Evolutionary conservation across 2,888 invertebrate species (phyloP).

Genomic region (Toxonevra muliebris): DNA sequence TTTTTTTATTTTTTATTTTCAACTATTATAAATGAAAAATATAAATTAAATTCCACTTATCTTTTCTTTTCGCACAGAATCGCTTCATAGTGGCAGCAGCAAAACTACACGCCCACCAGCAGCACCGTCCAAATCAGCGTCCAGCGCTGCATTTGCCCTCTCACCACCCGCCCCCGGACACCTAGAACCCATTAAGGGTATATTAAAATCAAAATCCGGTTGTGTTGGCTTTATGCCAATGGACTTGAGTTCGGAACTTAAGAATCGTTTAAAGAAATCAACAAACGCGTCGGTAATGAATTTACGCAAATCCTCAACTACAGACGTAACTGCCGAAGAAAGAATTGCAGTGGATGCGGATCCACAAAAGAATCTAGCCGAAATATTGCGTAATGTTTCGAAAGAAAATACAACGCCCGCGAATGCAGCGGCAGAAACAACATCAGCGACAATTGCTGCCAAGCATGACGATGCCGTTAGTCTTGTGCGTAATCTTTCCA

Average conservation of each 20-base stretch:
- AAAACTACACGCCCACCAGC: background rate
- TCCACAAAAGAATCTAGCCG: slow-evolving; percentile 56
- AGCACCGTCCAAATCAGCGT: slow-evolving; percentile 32
- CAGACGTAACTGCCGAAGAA: slow-evolving; percentile 45
- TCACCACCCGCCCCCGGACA: slow-evolving; percentile 34
- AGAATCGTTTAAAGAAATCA: slow-evolving; percentile 62
- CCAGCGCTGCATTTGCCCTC: slow-evolving; percentile 32
- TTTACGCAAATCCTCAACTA: slow-evolving; percentile 60
- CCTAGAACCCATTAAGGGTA: slow-evolving; percentile 51
- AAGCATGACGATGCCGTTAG: slow-evolving; percentile 61
- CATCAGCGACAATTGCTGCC: slow-evolving; percentile 34
- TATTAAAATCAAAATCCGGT: slow-evolving; percentile 59
- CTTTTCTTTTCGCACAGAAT: no score
- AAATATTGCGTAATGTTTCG: slow-evolving; percentile 56
- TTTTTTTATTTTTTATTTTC: no score
- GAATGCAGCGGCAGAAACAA: slow-evolving; percentile 8
- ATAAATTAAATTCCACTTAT: no score
- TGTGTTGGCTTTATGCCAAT: slow-evolving; percentile 61
- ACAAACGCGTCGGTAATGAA: slow-evolving; percentile 62
- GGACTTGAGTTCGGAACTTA: slow-evolving; percentile 62
- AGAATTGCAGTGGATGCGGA: slow-evolving; percentile 34
- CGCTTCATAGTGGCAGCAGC: background rate
- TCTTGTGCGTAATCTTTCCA: slow-evolving; percentile 61
- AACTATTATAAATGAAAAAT: no score
- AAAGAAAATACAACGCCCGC: slow-evolving; percentile 52